Evolutionary conservation across 2,113 vertebrate genomes (phyloP), one percentile per base, ranked within the genome.

Genomic region (Lates calcarifer): DNA sequence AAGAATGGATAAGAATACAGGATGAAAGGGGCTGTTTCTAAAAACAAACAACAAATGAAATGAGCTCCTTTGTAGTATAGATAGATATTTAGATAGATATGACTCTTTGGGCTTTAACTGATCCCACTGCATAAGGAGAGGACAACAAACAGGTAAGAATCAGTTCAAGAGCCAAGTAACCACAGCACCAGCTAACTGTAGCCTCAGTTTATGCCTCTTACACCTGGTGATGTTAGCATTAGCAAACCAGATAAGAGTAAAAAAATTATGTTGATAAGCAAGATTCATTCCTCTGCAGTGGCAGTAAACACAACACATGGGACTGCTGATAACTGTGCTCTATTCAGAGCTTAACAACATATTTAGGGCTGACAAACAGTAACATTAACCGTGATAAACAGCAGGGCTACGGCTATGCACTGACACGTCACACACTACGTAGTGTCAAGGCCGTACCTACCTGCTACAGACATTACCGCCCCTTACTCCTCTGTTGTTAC

Each of bases 1-100:
- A 61, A n/a, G 7, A 81, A 81, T 61, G 35, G 24, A 60, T 24
- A 11, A n/a, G n/a, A n/a, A n/a, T 61, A 35, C 41, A 37, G n/a
- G 22, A 70, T 41, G 0, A 67, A 56, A 68, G 26, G 3, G 35
- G 22, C 24, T 41, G 39, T 41, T 6, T 20, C 13, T 5, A 26
- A 4, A 26, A 22, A 49, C 18, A 20, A 22, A 49, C 20, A 49
- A 8, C 17, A 47, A 20, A 22, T 2, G 18, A 2, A 2, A 22
- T 47, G 22, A 22, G 17, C 15, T 45, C 17, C 18, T 17, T 2
- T 13, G 2, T 11, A 45, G 39, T 13, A 2, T 41, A 13, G 2
- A 41, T 43, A 43, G 41, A 43, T 43, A 43, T 2, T 20, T 47
- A 20, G 45, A 47, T 20, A 20, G 47, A 49, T 49, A n/a, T n/a